Percentiles rank a stretch among this genome's conserved stretches.
phyloP scores from a whole-genome alignment of 2,888 invertebrate genomes.

The Platycheirus albimanus region DNA sequence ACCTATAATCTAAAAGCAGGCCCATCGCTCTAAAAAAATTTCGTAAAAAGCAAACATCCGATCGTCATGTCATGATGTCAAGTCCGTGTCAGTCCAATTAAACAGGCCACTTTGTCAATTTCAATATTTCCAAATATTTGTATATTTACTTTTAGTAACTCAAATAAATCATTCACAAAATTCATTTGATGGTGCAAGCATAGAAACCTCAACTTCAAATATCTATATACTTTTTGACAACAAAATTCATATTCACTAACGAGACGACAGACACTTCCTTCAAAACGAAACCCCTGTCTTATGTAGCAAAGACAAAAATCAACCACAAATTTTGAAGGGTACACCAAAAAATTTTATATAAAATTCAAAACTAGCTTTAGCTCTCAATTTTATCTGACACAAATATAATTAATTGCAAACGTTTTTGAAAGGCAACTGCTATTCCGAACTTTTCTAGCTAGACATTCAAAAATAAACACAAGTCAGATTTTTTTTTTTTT shows the following conservation, averaged over 20 bases:
- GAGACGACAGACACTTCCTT: conserved; percentile 58
- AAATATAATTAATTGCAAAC: conserved; percentile 70
- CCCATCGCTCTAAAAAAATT: conserved; percentile 4
- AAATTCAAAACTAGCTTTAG: conserved; percentile 49
- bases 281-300: conserved; percentile 41
- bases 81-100: conserved; percentile 6
- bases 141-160: conserved; percentile 24
- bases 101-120: conserved; percentile 56
- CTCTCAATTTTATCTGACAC: conserved; percentile 68
- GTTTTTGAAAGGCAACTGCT: conserved; percentile 69
- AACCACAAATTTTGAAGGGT: conserved; percentile 36
- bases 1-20: background rate
- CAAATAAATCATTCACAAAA: conserved; percentile 47
- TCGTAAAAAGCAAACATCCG: conserved; percentile 11
- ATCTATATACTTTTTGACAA: conserved; percentile 66
- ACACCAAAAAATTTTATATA: background rate
- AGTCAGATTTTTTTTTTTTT: conserved; percentile 18
- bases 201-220: conserved; percentile 53
- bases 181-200: conserved; percentile 42
- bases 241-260: conserved; percentile 54
- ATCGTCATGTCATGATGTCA: conserved; percentile 16
- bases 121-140: conserved; percentile 48
- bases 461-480: conserved; percentile 64
- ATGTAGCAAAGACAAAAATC: conserved; percentile 33
- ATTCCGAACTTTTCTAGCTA: conserved; percentile 52